These are phyloP conservation scores for Oryzias melastigma DNA, from an alignment of 2,113 vertebrate genomes.

Conservation along the genomic window DNA sequence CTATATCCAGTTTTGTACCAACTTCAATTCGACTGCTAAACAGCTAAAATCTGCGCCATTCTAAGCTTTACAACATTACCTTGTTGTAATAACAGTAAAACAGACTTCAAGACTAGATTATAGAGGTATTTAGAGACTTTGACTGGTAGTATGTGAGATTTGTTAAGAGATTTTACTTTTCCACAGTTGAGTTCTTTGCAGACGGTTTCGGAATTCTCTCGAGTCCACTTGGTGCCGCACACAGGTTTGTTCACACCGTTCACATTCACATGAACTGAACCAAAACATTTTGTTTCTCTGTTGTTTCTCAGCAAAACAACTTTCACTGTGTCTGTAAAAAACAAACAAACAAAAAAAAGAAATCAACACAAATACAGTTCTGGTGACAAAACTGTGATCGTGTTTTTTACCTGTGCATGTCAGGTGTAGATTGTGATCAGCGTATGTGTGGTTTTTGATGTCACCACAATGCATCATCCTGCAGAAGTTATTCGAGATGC, in stretches of 20 bases:
- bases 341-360: not conserved
- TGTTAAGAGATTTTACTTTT: not conserved
- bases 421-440: not conserved
- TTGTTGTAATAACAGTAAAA: too few species aligned
- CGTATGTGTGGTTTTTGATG: accelerated
- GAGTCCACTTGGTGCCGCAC: not conserved
- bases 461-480: conserved; percentile 47
- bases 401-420: conserved; percentile 60
- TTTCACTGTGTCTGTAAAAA: conserved; percentile 38
- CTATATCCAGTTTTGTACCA: too few species aligned
- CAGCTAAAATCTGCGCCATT: too few species aligned
- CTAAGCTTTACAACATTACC: too few species aligned
- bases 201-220: not conserved
- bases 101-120: too few species aligned
- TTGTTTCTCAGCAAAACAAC: conserved; percentile 1
- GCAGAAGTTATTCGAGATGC: conserved; percentile 4
- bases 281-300: conserved; percentile 10
- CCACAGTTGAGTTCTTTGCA: conserved; percentile 64
- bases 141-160: too few species aligned
- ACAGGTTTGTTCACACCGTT: accelerated
- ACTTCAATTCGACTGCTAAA: too few species aligned
- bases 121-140: too few species aligned
- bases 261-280: not conserved
- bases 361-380: not conserved
- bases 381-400: not conserved